phyloP scores from a whole-genome alignment of 2,797 vertebrate genomes.

The Moxostoma hubbsi region DNA sequence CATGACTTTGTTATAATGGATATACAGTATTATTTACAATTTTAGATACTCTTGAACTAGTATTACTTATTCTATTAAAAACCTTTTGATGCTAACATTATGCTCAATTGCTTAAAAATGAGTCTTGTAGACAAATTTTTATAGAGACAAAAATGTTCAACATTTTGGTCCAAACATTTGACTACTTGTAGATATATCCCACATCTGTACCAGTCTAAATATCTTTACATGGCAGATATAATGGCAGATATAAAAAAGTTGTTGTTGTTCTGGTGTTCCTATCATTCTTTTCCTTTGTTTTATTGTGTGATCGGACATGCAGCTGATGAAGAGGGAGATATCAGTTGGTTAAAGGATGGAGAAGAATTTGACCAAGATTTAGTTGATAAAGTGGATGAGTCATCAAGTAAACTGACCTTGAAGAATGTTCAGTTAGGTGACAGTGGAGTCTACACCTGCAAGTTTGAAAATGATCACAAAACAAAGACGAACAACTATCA shows the following conservation, averaged over 20 bases:
- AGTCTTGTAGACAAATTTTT: too few species aligned
- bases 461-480: slow-evolving; percentile 31
- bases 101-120: too few species aligned
- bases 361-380: slow-evolving; percentile 61
- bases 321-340: slow-evolving; percentile 67
- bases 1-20: too few species aligned
- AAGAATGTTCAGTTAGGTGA: slow-evolving; percentile 57
- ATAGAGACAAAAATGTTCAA: too few species aligned
- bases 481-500: rapidly evolving
- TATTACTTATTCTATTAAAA: not conserved
- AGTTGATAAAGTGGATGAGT: slow-evolving; percentile 63
- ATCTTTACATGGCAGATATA: not conserved
- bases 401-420: slow-evolving; percentile 64
- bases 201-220: not conserved
- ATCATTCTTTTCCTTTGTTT: not conserved
- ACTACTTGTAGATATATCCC: too few species aligned
- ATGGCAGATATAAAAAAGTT: not conserved
- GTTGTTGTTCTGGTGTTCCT: not conserved
- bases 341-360: slow-evolving; percentile 70
- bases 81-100: too few species aligned
- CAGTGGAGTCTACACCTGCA: slow-evolving; percentile 68
- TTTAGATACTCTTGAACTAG: not conserved
- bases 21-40: too few species aligned
- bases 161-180: too few species aligned
- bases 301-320: not conserved